Conservation (phyloP, 2,113 vertebrate genomes). For the Macquaria australasica region DNA sequence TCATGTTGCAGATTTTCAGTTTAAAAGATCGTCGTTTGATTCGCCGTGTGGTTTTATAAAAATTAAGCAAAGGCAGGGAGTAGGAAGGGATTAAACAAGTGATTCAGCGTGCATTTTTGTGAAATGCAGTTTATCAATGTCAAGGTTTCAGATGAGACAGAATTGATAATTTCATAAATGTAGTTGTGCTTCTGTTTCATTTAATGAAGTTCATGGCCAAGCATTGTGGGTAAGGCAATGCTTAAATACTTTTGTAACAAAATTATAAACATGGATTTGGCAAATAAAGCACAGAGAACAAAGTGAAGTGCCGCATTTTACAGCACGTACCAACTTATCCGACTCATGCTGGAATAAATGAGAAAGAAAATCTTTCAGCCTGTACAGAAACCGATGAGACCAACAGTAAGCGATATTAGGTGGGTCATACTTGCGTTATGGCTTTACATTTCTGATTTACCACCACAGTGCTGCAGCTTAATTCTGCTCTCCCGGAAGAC, state of each 20-base stretch:
- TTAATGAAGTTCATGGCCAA: conserved; percentile 53
- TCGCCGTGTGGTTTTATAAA: conserved; percentile 1
- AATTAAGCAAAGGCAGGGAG: conserved; percentile 21
- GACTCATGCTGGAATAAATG: conserved; percentile 42
- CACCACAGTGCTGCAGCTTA: conserved; percentile 70
- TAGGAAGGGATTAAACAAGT: background rate
- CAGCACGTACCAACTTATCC: conserved; percentile 6
- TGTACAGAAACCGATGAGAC: conserved; percentile 45
- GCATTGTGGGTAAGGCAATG: conserved; percentile 42
- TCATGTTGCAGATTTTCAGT: conserved; percentile 4
- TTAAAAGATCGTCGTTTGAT: background rate
- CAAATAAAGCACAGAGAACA: conserved; percentile 36
- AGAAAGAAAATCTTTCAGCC: conserved; percentile 12
- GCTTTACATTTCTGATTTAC: conserved; percentile 71
- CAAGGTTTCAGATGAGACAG: conserved; percentile 21
- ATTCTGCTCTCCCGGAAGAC: conserved; percentile 73
- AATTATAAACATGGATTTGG: conserved; percentile 52
- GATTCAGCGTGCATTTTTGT: background rate
- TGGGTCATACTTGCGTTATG: conserved; percentile 58
- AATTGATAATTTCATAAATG: conserved; percentile 1
- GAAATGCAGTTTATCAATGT: conserved; percentile 6
- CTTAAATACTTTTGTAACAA: conserved; percentile 49
- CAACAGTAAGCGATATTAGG: conserved; percentile 27
- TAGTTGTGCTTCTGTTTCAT: conserved; percentile 56
- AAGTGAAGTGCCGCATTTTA: conserved; percentile 30